These are phyloP conservation scores for Mercenaria mercenaria DNA, from an alignment of 1,140 invertebrate genomes.

Conservation along the genomic window DNA sequence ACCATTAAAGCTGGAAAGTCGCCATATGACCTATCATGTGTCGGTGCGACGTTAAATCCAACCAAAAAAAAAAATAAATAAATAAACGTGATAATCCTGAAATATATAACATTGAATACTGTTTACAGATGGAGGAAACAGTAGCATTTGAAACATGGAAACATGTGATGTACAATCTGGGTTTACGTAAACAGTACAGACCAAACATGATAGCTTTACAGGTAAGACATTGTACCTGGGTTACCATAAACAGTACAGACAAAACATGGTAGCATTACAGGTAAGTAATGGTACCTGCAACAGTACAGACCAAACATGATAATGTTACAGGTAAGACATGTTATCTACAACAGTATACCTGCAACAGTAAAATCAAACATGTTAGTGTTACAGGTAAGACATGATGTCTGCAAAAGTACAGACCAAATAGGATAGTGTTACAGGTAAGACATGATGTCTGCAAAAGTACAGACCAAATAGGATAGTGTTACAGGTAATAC, in stretches of 20 bases:
- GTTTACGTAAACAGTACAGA: slow-evolving; percentile 94
- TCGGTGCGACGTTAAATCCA: too few relatives aligned
- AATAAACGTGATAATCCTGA: too few relatives aligned
- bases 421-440: slow-evolving; percentile 97
- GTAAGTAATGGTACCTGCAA: slow-evolving; percentile 94
- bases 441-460: slow-evolving; percentile 95
- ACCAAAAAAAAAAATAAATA: too few relatives aligned
- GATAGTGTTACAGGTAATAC: slow-evolving; percentile 95
- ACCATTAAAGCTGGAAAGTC: too few relatives aligned
- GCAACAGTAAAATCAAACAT: too few relatives aligned
- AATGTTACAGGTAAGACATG: slow-evolving; percentile 92
- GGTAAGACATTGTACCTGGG: slow-evolving; percentile 81
- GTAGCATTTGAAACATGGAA: slow-evolving; percentile 94
- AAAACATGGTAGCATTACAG: slow-evolving; percentile 95
- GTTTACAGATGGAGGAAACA: slow-evolving; percentile 94
- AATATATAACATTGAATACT: too few relatives aligned
- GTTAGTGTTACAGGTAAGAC: slow-evolving; percentile 96
- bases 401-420: slow-evolving; percentile 94
- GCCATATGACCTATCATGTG: too few relatives aligned
- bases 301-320: slow-evolving; percentile 98
- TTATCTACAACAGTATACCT: not conserved
- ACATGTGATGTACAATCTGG: slow-evolving; percentile 96
- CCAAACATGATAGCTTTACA: slow-evolving; percentile 98
- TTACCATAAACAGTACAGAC: too few relatives aligned
- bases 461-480: slow-evolving; percentile 97